Percentiles rank a stretch among this genome's conserved stretches.
Evolutionary conservation across 1,140 invertebrate species (phyloP).

Genomic region (Delia radicum): DNA sequence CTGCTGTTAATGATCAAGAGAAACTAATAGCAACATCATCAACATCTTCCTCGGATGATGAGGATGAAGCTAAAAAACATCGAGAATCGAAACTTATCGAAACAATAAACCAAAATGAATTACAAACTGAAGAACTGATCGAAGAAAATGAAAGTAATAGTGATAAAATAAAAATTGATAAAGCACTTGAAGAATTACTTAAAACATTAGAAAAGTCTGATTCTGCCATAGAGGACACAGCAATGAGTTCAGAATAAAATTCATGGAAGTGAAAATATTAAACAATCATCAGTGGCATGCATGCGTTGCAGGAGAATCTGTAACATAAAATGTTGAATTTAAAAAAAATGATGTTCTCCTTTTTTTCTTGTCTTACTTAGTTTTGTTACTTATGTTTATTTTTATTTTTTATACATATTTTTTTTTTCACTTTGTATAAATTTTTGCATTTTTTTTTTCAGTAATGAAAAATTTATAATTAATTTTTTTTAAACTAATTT

Average conservation of each 20-base stretch:
- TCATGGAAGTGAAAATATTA: background rate
- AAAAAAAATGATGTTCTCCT: background rate
- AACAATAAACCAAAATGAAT: too few species aligned
- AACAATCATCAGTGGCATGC: background rate
- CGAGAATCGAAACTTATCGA: background rate
- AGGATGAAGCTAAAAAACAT: background rate
- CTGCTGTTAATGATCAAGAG: background rate
- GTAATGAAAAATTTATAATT: background rate
- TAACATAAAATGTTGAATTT: background rate
- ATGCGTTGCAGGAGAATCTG: background rate
- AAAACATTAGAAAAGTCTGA: conserved; percentile 9
- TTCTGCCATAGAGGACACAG: conserved; percentile 2
- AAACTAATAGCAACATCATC: background rate
- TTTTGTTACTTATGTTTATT: background rate
- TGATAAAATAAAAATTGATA: background rate
- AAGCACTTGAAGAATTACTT: background rate
- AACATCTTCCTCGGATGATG: background rate
- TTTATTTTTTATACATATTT: background rate
- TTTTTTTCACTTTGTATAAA: background rate
- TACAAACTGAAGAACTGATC: background rate
- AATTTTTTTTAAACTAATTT: background rate
- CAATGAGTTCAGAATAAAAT: background rate
- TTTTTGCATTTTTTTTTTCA: background rate
- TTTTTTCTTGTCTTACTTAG: background rate
- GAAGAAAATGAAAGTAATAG: background rate